phyloP scores from a whole-genome alignment of 2,797 vertebrate species.

The Coccyzus lansbergi region DNA sequence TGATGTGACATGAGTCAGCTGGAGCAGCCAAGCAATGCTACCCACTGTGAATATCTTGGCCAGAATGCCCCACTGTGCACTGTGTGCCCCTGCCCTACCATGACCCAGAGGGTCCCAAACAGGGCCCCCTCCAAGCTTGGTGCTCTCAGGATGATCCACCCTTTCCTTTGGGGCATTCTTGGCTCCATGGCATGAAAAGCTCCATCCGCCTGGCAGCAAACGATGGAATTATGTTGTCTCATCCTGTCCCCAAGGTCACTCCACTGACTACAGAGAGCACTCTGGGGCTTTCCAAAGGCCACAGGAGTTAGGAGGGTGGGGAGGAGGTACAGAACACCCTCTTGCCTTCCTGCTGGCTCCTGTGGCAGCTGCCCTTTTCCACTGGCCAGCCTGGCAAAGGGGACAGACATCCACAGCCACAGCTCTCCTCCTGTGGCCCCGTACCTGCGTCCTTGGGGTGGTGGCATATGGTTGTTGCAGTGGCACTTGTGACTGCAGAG shows the following conservation, averaged over 20 bases:
- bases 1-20: not conserved
- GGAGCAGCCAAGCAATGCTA: rapidly evolving
- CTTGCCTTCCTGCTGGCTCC: not conserved
- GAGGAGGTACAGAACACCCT: not conserved
- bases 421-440: not conserved
- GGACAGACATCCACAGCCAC: not conserved
- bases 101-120: not conserved
- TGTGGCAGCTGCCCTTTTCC: not conserved
- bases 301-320: not conserved
- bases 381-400: not conserved
- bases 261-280: not conserved
- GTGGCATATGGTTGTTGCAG: rapidly evolving
- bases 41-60: rapidly evolving
- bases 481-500: rapidly evolving
- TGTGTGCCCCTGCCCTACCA: rapidly evolving
- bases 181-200: not conserved
- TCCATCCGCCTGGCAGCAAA: not conserved
- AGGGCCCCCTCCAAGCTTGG: rapidly evolving
- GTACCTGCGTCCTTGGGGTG: rapidly evolving
- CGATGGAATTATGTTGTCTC: not conserved
- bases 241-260: constrained; percentile 4
- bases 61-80: not conserved
- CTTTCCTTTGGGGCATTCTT: not conserved
- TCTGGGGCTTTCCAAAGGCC: not conserved
- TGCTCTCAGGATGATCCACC: rapidly evolving